Evolutionary conservation across 2,113 vertebrate genomes (phyloP), one percentile per base, ranked within the genome.

Genomic region (Microcebus lehilahytsara): DNA sequence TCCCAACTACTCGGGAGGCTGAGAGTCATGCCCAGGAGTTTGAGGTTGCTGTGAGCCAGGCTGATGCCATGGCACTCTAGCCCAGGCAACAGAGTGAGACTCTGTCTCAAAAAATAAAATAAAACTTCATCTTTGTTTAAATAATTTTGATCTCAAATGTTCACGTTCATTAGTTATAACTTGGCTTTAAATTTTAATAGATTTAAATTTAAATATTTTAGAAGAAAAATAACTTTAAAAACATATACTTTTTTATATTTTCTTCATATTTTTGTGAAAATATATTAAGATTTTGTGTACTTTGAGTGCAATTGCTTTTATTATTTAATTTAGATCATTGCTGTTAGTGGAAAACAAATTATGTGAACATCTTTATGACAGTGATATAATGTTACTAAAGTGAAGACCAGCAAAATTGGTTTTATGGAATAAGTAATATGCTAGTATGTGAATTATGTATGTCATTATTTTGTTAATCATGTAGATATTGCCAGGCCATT

Each of bases 241-340:
- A 9, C 40, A 49, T 10, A 42, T 10, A 42, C 12, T 42, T 42
- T 84, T 84, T 66, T 46, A 51, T 12, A n/a, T 51, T 85, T 86
- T 86, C 11, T 37, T 83, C 71, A 58, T n/a, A 20, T 12, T 72
- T 88, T 84, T 88, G 20, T 89, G 69, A 92, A 88, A 96, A 86
- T 69, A 53, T 53, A 53, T 92, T 71, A 51, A 58, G n/a, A 85
- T 78, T 62, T 53, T 42, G 5, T 34, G 6, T n/a, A 78, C 62
- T 91, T 84, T 49, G 30, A 86, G 91, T 89, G 19, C 17, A 40
- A 20, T 72, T 64, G 37, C 34, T 74, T 67, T 95, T 58, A 49
- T 51, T 90, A 93, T 60, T 87, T 95, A 85, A 88, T 77, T 93
- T 85, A 88, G 71, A 34, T 69, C 42, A 77, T 93, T 96, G 17